Evolutionary conservation across 2,797 vertebrate species (phyloP), one percentile per base, ranked within the genome.

Genomic region (Notoglanidium macrostoma): DNA sequence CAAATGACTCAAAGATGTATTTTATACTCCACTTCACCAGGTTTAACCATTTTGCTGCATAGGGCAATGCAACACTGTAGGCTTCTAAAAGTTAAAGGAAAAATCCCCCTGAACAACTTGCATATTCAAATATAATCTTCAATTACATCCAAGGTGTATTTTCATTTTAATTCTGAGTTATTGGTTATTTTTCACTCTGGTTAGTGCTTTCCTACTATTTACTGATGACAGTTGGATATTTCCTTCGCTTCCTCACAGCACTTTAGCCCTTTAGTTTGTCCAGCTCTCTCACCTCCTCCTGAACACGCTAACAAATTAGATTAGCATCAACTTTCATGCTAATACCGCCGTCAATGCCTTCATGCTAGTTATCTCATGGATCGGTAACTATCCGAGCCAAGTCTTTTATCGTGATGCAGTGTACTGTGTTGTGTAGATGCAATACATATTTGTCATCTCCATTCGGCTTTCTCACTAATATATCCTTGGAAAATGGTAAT

Each of bases 1-100:
- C 89, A 92, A 90, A 92, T 91, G 83, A 91, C 57, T 84, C 74
- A 84, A 86, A 87, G 78, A 86, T 87, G 40, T 86, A 83, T 89
- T 88, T 83, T 88, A 81, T 72, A 90, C 72, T 84, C 68, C 87
- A 85, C 54, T 67, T 59, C 54, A 82, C 19, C 10, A 65, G n/a
- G 44, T 76, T 85, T 85, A 65, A 12, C 40, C 70, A 63, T 72
- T 74, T 74, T 8, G 51, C 35, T 44, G 54, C 57, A 17, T 46
- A 61, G 32, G 15, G 29, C 51, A 55, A 55, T 46, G n/a, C 57
- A 61, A 61, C n/a, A 59, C 9, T 40, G 35, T 17, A 29, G 63
- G 23, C 10, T 46, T 80, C 10, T 49, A 12, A 55, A 57, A 35
- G 1, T 29, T 82, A n/a, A 63, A n/a, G 54, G 5, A 3, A 65